Base-by-base conservation (phyloP, 2,113 vertebrate species). In the Channa maculata region DNA sequence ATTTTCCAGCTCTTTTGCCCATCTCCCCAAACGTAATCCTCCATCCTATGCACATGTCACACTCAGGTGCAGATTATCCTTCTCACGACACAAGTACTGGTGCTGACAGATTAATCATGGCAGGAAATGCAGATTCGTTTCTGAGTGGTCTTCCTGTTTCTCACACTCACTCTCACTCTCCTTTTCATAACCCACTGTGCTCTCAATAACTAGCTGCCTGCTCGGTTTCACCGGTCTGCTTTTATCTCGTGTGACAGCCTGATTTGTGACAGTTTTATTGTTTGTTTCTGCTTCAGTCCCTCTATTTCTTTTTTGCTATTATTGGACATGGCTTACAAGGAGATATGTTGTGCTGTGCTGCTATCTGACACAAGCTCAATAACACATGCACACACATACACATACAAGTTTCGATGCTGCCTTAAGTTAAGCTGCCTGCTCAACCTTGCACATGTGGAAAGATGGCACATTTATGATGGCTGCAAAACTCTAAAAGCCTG, bases 61-160 rank as follows among this genome's bases (percentile, higher is more conserved):
- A 62, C 68, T 83, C 58, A 69, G 66, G 82, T 81, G 82, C 89
- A 77, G 83, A 89, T 91, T 82, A 91, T 89, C 90, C 79, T 68
- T 24, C 24, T 24, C 24, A 24, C 24, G 24, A 24, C 54, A 53
- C 62, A 62, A 81, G 73, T 57, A 50, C 82, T 87, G 53, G n/a
- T 44, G 44, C 80, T 83, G 88, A 93, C 82, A 79, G 75, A 82
- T 88, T 88, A 89, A 92, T 88, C 72, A 51, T 55, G 75, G 51
- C 77, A 82, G 70, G 75, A 88, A 89, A 83, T 75, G 65, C 85
- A 87, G 77, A 84, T 86, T 86, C 72, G 68, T 85, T 82, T 87
- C 50, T 75, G 80, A 87, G 90, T 80, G 77, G 82, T 82, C 66
- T 87, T 87, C 79, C 77, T 85, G 77, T 86, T 85, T 86, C 86